Evolutionary conservation across 2,888 invertebrate genomes (phyloP), one percentile per base, ranked within the genome.

Genomic region (Eledone cirrhosa): DNA sequence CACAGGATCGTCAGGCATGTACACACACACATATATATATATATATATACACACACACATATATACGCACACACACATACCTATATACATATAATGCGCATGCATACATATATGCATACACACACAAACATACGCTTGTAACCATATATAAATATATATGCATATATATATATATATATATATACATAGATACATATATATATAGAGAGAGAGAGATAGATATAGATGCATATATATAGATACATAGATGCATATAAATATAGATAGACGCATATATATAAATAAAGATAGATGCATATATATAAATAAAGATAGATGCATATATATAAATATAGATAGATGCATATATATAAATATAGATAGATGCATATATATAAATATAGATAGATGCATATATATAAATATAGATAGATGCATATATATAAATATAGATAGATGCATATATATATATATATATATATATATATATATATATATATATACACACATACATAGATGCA

Each of bases 1-100:
- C n/a, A 63, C n/a, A 14, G 22, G 5, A 65, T 7, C 1, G 5
- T n/a, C 29, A 65, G 5, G 24, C 11, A 24, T 69, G n/a, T 29
- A 67, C n/a, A 48, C 48, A 78, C 67, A 78, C 65, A 59, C 7
- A 79, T 65, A 79, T 59, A 78, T 33, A 76, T 63, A 59, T 76
- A 76, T 76, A 59, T 63, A 79, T 76, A 79, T 76, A 76, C 24
- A 53, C 7, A 65, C 59, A 79, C 65, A 63, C 29, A 79, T 65
- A 79, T 79, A 75, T 63, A 59, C 53, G 59, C 65, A 79, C 75
- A 79, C 31, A 29, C 29, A 79, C 59, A 75, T 76, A 31, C 53
- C 1, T 75, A n/a, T 53, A 78, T n/a, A 47, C 41, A 72, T 69
- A 69, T 72, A 47, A 5, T 8, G 3, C 33, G 33, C 33, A 33